Base-by-base conservation (phyloP, 2,113 vertebrate species). In the Malurus alboscapulatus region DNA sequence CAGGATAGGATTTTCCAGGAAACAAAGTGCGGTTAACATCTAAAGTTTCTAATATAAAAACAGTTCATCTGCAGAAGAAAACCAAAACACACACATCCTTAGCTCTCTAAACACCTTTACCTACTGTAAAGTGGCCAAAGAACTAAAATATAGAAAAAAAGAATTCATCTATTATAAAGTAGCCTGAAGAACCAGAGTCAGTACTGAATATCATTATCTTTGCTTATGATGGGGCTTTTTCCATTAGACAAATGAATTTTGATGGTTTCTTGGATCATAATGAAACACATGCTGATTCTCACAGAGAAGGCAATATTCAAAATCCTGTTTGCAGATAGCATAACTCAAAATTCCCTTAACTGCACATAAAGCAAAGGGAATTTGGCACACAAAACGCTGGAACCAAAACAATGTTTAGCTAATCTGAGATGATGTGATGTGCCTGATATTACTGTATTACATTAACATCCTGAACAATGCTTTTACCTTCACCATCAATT, bases 401-500 rank as follows among this genome's bases (percentile, higher is more conserved):
- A 95, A 80, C 25, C 2, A 8, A 85, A 78, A 79, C 13, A 14
- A n/a, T 2, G 7, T 73, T 91, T 61, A 82, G 65, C 32, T 58
- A 53, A 90, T 40, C 59, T 44, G 63, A 69, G n/a, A 55, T 57
- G 24, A 74, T 30, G 55, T 16, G 27, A 85, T 57, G 65, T n/a
- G 57, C 17, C 57, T 44, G 65, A 22, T 55, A 74, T 8, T 65
- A 38, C 4, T 42, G 22, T 34, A 17, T 27, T 61, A 36, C 57
- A 94, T 62, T 32, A 92, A 73, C 18, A 58, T 29, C 67, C 24
- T 62, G 62, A 94, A 63, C n/a, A 79, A 51, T 14, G 97, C 98
- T 45, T 92, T 67, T 69, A 99, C 99, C 98, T 97, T 99, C 99
- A 79, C 99, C 99, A 6, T 99, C 99, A 81, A 98, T 95, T 5